These are phyloP conservation scores for Bettongia penicillata DNA, from an alignment of 2,113 vertebrate genomes.

Conservation along the genomic window DNA sequence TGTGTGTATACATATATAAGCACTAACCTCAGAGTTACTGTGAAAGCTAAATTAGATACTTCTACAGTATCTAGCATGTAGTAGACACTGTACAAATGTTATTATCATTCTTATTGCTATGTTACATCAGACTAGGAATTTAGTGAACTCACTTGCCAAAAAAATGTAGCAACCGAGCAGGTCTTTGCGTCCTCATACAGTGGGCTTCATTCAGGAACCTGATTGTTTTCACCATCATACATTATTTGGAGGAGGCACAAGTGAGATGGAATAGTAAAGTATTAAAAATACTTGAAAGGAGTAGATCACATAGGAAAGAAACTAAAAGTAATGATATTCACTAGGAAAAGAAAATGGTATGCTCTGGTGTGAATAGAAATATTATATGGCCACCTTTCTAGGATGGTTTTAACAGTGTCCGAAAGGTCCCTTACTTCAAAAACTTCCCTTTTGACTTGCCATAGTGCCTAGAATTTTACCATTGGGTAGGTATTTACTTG, in stretches of 20 bases:
- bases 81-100: neutral
- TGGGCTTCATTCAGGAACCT: neutral
- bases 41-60: neutral
- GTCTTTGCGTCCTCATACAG: neutral
- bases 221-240: neutral
- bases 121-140: neutral
- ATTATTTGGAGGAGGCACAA: neutral
- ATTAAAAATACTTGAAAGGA: neutral
- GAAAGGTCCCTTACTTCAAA: neutral
- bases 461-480: neutral
- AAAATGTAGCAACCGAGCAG: neutral
- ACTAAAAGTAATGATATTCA: neutral
- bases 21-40: neutral
- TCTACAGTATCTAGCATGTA: neutral
- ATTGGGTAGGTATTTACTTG: neutral
- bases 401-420: neutral
- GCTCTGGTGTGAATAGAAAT: neutral
- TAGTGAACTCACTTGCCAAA: neutral
- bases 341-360: neutral
- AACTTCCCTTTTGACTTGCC: neutral
- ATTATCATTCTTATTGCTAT: neutral
- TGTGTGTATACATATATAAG: too few relatives aligned
- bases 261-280: neutral
- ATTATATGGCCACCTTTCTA: neutral
- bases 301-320: neutral